Conservation (phyloP, 2,888 invertebrate genomes). For the Teleiodes luculella region DNA sequence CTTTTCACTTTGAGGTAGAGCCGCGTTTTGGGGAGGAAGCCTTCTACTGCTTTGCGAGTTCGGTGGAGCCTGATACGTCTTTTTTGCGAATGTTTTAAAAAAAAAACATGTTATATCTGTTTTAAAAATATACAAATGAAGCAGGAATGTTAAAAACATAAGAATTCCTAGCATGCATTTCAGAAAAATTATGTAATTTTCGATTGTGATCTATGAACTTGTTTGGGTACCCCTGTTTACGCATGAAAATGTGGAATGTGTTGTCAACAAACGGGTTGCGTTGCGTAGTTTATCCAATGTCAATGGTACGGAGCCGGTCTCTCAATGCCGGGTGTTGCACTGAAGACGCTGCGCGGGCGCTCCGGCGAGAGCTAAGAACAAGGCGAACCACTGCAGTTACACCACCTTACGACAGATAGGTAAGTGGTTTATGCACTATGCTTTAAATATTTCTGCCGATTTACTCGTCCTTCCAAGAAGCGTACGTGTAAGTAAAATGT, state of each 20-base stretch:
- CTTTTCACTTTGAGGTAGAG: too few species aligned
- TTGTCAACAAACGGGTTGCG: constrained; percentile 8
- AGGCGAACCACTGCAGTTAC: constrained; percentile 52
- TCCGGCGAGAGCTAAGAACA: constrained; percentile 29
- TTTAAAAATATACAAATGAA: too few species aligned
- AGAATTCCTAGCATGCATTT: too few species aligned
- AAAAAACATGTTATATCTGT: too few species aligned
- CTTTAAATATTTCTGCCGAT: background rate
- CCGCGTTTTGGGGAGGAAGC: too few species aligned
- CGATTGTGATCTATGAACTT: too few species aligned
- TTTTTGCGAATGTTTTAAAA: too few species aligned
- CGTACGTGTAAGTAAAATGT: too few species aligned
- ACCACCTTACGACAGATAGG: constrained; percentile 42
- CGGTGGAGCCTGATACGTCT: too few species aligned
- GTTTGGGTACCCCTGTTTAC: background rate
- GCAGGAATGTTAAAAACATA: too few species aligned
- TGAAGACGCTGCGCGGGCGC: constrained; percentile 44
- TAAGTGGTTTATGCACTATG: background rate
- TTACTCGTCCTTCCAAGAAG: background rate
- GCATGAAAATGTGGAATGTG: background rate
- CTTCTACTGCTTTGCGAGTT: too few species aligned
- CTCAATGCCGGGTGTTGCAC: constrained; percentile 58
- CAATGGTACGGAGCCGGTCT: constrained; percentile 20
- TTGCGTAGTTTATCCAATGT: constrained; percentile 6
- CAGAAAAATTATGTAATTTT: too few species aligned